These are phyloP conservation scores for Drosophila tanythrix DNA, from an alignment of 2,888 invertebrate species.

Conservation along the genomic window DNA sequence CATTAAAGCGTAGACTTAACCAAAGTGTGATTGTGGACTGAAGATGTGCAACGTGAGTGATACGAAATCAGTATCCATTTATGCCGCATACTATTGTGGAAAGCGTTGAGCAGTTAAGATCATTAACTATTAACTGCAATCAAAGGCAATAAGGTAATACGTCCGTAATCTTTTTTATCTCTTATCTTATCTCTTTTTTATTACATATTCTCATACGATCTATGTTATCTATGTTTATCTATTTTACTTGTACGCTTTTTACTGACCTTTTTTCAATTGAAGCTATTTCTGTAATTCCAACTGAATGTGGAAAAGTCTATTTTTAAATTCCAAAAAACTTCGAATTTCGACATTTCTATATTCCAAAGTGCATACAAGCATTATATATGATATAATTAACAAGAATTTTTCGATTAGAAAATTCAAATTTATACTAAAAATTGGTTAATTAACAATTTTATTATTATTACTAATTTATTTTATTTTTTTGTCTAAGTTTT, in stretches of 20 bases:
- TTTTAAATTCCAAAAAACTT: neutral
- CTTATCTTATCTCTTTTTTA: too few relatives aligned
- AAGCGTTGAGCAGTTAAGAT: neutral
- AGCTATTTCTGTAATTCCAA: too few relatives aligned
- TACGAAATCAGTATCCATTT: neutral
- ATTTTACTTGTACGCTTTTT: neutral
- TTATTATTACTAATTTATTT: neutral
- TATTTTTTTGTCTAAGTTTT: neutral
- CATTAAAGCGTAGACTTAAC: neutral
- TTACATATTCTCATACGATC: neutral
- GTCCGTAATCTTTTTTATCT: too few relatives aligned
- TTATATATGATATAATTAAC: too few relatives aligned
- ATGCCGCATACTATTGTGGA: neutral
- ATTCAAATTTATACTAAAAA: too few relatives aligned
- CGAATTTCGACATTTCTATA: neutral
- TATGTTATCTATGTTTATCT: neutral
- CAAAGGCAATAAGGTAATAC: neutral
- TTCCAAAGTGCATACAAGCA: too few relatives aligned
- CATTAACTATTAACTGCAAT: rapidly evolving
- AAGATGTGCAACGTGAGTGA: neutral
- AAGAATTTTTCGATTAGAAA: too few relatives aligned
- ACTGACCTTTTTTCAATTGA: too few relatives aligned
- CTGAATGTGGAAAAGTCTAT: rapidly evolving
- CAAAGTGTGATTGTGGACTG: neutral
- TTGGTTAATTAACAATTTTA: too few relatives aligned